These are phyloP conservation scores for Zoanthus solanderi DNA, from an alignment of 92 coral and sea anemone species.

Conservation along the genomic window DNA sequence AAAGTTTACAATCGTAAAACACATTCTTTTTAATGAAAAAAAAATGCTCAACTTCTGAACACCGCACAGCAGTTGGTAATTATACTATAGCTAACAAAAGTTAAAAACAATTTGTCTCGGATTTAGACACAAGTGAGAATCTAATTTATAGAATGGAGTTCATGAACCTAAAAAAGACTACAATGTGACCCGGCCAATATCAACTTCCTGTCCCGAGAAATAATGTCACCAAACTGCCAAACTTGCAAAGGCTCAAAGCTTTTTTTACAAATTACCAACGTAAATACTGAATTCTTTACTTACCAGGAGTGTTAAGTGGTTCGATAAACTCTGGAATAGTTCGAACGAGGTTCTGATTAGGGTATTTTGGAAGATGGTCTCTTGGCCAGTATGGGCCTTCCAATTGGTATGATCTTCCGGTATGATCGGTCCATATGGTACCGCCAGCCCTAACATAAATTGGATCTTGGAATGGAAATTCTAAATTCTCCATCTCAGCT, in stretches of 20 bases:
- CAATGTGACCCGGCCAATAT: too few species aligned
- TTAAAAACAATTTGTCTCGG: too few species aligned
- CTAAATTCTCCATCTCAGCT: slow-evolving; percentile 76
- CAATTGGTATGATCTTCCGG: slow-evolving; percentile 70
- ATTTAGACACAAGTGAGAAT: too few species aligned
- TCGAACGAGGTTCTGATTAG: slow-evolving; percentile 77
- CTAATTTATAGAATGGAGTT: too few species aligned
- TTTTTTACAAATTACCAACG: not conserved
- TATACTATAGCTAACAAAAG: too few species aligned
- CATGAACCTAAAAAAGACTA: too few species aligned
- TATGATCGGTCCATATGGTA: slow-evolving; percentile 69
- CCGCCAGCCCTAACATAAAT: slow-evolving; percentile 72
- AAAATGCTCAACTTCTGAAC: too few species aligned
- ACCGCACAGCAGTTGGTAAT: too few species aligned
- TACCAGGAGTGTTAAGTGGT: slow-evolving; percentile 86
- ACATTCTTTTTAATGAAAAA: too few species aligned
- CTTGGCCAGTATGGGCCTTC: slow-evolving; percentile 96
- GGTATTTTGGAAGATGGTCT: slow-evolving; percentile 83
- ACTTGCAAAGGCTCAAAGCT: not conserved
- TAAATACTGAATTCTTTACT: slow-evolving; percentile 6
- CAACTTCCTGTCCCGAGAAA: too few species aligned
- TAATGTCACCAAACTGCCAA: too few species aligned
- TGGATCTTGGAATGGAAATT: not conserved
- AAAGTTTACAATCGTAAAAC: too few species aligned
- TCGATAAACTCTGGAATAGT: slow-evolving; percentile 80